Conservation (phyloP, 2,888 invertebrate genomes). For the Hedya salicella region DNA sequence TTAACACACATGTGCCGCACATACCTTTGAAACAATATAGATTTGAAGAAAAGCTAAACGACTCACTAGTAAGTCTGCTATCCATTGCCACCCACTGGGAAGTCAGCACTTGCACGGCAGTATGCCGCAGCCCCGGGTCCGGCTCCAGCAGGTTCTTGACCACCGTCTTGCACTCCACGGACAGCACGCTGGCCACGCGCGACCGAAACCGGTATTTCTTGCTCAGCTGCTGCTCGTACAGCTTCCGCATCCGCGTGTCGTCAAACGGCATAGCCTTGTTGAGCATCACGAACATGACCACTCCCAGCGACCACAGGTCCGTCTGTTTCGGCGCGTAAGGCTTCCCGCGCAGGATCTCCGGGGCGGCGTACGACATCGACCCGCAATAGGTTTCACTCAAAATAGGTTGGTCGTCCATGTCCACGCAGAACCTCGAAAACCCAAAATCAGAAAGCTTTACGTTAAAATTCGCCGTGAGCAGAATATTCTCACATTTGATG, state of each 20-base stretch:
- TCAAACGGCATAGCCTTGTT: conserved; percentile 94
- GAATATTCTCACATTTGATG: conserved; percentile 92
- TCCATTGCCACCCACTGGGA: conserved; percentile 90
- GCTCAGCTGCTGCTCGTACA: conserved; percentile 87
- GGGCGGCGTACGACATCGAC: conserved; percentile 94
- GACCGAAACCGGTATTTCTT: conserved; percentile 87
- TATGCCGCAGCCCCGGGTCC: conserved; percentile 85
- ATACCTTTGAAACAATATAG: background rate
- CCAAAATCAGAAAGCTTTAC: conserved; percentile 94
- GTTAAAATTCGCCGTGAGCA: conserved; percentile 89
- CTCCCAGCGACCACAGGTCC: conserved; percentile 93
- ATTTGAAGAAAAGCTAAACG: conserved; percentile 2
- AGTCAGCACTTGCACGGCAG: conserved; percentile 82
- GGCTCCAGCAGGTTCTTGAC: conserved; percentile 89
- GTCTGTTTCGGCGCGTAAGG: conserved; percentile 89
- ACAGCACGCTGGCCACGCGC: conserved; percentile 84
- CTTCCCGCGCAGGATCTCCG: conserved; percentile 91
- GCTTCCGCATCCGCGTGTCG: conserved; percentile 88
- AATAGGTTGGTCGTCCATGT: conserved; percentile 70
- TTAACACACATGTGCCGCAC: background rate
- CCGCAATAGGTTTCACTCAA: conserved; percentile 93
- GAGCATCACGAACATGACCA: conserved; percentile 92
- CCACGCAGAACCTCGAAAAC: conserved; percentile 85
- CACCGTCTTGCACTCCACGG: conserved; percentile 86
- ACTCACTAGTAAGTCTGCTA: conserved; percentile 83